Evolutionary conservation across 92 coral and sea anemone genomes (phyloP), one percentile per base, ranked within the genome.

Genomic region (Palythoa caribaeorum): DNA sequence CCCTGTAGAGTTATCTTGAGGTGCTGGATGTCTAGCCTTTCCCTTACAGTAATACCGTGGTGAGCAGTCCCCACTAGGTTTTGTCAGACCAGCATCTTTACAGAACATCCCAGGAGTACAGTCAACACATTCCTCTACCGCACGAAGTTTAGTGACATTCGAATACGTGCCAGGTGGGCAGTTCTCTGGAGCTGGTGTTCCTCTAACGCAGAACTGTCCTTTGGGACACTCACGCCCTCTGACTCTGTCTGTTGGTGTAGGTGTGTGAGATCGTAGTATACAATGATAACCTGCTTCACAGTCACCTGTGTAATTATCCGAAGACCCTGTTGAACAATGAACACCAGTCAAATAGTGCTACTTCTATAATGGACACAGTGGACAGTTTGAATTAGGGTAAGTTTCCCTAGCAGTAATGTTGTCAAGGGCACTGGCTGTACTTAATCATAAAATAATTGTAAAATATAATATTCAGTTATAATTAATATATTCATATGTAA

Each of bases 101-200:
- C 99, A 97, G 60, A 92, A 97, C 94, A 84, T 80, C 35, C 99
- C 99, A 5, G 96, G 97, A 35, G 98, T 95, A 87, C 99, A 97
- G 73, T 92, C 91, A 21, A 93, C 55, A 78, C 99, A 97, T 17
- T 91, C 92, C 13, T 53, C 48, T 15, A 85, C 68, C 37, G 83
- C 88, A 37, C 63, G 89, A 14, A 97, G 93, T 11, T 94, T 93
- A 36, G 94, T 84, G 21, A 92, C 88, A 83, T 95, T 95, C 7
- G 97, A 93, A 81, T 95, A 97, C 13, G 98, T 95, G 36, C 99
- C 99, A 17, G 95, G 83, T 2, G 99, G 99, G 63, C 99, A 97
- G 87, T 93, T 92, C 71, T 94, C 96, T 11, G 99, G 99, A 12
- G 98, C 87, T 15, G 83, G 76, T 17, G 98, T 97, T 39, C 99